phyloP scores from a whole-genome alignment of 2,113 vertebrate species.

The Athene noctua region DNA sequence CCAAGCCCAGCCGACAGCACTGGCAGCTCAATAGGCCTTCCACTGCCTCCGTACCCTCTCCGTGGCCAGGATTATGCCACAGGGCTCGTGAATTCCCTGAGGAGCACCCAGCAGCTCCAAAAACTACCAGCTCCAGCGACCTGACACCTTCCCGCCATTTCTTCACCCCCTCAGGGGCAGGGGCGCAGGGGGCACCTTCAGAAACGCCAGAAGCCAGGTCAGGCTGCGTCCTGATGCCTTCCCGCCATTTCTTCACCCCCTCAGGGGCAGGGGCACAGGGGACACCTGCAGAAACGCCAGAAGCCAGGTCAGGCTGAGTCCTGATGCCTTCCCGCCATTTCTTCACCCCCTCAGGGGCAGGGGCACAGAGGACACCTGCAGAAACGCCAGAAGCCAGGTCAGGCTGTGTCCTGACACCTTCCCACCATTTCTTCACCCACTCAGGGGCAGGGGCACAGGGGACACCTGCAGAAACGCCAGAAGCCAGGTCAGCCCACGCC shows the following conservation, averaged over 20 bases:
- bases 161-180: background rate
- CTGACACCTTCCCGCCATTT: accelerated
- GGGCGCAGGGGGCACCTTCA: accelerated
- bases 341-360: background rate
- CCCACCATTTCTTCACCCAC: accelerated
- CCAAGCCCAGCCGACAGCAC: background rate
- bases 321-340: accelerated
- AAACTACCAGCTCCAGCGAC: background rate
- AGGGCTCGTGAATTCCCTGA: accelerated
- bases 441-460: accelerated
- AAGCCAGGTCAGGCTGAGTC: too few species aligned
- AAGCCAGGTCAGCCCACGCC: too few species aligned
- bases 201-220: background rate
- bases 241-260: background rate
- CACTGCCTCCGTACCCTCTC: accelerated
- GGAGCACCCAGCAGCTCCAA: background rate
- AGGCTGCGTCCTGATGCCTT: accelerated
- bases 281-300: too few species aligned
- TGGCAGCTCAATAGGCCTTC: too few species aligned
- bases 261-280: accelerated
- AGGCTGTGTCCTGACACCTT: accelerated
- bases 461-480: too few species aligned
- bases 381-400: too few species aligned
- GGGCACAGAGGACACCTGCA: accelerated
- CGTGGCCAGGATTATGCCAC: background rate